Evolutionary conservation across 2,888 invertebrate genomes (phyloP).

Genomic region (Hirtodrosophila trivittata): DNA sequence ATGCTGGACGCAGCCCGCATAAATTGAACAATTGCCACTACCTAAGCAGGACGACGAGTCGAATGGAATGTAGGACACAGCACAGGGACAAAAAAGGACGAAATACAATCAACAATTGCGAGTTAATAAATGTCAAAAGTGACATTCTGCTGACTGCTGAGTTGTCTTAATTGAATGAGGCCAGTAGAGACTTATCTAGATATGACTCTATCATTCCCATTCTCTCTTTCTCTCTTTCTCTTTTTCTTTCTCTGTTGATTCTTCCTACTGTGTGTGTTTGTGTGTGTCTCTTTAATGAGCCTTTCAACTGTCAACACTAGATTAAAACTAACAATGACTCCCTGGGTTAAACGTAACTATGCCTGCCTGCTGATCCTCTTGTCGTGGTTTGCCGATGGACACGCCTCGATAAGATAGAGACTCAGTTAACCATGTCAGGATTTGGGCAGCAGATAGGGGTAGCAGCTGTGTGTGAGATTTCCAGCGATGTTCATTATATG

Average conservation of each 20-base stretch:
- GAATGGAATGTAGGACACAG: not conserved
- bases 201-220: conserved; percentile 28
- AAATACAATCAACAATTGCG: conserved; percentile 53
- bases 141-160: conserved; percentile 52
- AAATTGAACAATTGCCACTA: conserved; percentile 33
- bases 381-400: conserved; percentile 6
- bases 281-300: conserved; percentile 57
- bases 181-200: conserved; percentile 52
- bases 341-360: conserved; percentile 24
- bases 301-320: conserved; percentile 66
- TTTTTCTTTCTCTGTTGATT: conserved; percentile 2
- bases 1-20: conserved; percentile 44
- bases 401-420: too few relatives aligned
- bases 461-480: too few relatives aligned
- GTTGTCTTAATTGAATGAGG: conserved; percentile 68
- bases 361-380: conserved; percentile 17
- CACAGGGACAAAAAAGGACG: conserved; percentile 18
- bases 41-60: conserved; percentile 29
- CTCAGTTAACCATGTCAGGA: too few relatives aligned
- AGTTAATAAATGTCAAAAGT: conserved; percentile 75
- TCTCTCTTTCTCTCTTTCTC: conserved; percentile 4
- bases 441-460: too few relatives aligned
- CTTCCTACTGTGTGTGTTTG: not conserved
- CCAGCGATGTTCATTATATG: too few relatives aligned
- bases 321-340: conserved; percentile 49